These are phyloP conservation scores for Thryonomys swinderianus DNA, from an alignment of 2,113 vertebrate genomes.

Conservation along the genomic window DNA sequence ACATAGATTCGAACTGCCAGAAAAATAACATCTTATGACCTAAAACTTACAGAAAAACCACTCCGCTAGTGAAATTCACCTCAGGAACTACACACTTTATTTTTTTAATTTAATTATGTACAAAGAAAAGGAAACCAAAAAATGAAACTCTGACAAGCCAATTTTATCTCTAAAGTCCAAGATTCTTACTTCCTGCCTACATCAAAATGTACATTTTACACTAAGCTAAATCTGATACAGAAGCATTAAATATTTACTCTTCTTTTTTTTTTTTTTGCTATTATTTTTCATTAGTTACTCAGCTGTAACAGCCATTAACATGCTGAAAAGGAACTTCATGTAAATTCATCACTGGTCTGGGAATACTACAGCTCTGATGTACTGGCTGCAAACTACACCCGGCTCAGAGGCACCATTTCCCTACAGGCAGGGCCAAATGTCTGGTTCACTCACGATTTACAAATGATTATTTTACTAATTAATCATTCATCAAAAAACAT, in stretches of 20 bases:
- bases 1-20: conserved; percentile 72
- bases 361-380: conserved; percentile 83
- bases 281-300: conserved; percentile 86
- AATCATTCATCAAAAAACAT: conserved; percentile 91
- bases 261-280: conserved; percentile 86
- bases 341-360: conserved; percentile 87
- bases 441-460: conserved; percentile 88
- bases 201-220: conserved; percentile 57
- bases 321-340: conserved; percentile 86
- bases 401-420: conserved; percentile 84
- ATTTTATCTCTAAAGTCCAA: not conserved
- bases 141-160: not conserved
- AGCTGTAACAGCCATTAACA: conserved; percentile 85
- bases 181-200: conserved; percentile 51
- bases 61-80: conserved; percentile 45
- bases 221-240: conserved; percentile 77
- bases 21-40: conserved; percentile 56
- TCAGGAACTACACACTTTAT: conserved; percentile 38
- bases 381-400: conserved; percentile 77
- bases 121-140: conserved; percentile 51
- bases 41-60: conserved; percentile 68
- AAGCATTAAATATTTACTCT: conserved; percentile 89
- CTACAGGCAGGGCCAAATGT: conserved; percentile 88
- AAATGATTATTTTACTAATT: conserved; percentile 92
- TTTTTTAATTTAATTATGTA: conserved; percentile 58